Evolutionary conservation across 2,797 vertebrate genomes (phyloP).

Genomic region (Apodemus agrarius): DNA sequence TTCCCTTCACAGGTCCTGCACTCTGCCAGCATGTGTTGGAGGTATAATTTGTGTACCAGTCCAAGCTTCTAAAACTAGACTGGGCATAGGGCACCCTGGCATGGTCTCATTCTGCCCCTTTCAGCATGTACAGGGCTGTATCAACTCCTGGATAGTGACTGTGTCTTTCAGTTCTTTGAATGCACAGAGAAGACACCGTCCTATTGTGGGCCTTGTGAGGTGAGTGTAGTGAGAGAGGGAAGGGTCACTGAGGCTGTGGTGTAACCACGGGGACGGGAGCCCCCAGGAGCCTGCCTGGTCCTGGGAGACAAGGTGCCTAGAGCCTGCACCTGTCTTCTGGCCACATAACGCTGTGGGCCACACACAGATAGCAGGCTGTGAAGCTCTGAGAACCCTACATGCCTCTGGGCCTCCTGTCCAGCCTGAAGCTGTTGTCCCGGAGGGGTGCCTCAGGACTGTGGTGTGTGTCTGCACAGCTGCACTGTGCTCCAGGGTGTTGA

Average conservation of each 20-base stretch:
- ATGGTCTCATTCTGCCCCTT: neutral
- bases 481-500: neutral
- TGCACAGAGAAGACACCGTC: neutral
- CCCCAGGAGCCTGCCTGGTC: neutral
- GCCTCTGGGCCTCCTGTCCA: neutral
- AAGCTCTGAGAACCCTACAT: neutral
- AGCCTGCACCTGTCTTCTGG: neutral
- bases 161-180: neutral
- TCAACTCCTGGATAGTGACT: neutral
- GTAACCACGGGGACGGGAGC: too few relatives aligned
- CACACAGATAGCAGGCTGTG: neutral
- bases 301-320: neutral
- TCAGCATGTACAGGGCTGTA: neutral
- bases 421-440: neutral
- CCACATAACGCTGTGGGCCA: neutral
- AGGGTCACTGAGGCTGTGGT: neutral
- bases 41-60: neutral
- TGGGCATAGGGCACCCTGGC: too few relatives aligned
- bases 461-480: neutral
- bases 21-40: neutral
- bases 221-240: neutral
- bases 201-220: neutral
- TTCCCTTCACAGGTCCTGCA: neutral
- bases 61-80: neutral
- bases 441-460: neutral